Percentiles rank a stretch among this genome's conserved stretches.
phyloP scores from a whole-genome alignment of 2,113 vertebrate species.

The Dinomys branickii region DNA sequence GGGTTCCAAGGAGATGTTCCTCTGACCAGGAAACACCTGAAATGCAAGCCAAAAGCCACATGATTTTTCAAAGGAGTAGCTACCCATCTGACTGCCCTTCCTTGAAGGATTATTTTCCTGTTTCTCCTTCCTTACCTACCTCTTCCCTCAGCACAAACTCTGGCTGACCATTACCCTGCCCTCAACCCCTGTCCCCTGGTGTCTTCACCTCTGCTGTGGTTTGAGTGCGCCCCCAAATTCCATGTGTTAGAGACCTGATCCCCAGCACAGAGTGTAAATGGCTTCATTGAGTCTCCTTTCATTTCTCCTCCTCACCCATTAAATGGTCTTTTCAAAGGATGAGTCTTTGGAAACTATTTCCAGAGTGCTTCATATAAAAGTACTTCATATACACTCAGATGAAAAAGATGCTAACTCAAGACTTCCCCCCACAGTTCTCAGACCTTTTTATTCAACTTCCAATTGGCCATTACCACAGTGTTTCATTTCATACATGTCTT shows the following conservation, averaged over 20 bases:
- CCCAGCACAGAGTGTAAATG: neutral
- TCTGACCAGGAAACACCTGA: slow-evolving; percentile 36
- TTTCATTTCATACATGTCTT: neutral
- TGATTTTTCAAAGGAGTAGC: neutral
- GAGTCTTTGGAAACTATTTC: neutral
- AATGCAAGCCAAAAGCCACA: slow-evolving; percentile 35
- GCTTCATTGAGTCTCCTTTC: neutral
- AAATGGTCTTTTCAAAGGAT: neutral
- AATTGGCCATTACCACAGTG: neutral
- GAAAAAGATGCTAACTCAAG: neutral
- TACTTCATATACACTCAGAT: neutral
- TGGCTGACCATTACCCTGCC: neutral
- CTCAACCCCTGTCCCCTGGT: too few relatives aligned
- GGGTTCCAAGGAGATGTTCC: neutral
- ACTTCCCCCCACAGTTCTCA: neutral
- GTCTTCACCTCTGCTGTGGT: neutral
- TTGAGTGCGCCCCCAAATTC: neutral
- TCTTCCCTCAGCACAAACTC: neutral
- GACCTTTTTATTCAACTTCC: neutral
- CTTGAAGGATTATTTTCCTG: neutral
- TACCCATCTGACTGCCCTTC: neutral
- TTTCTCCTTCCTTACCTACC: neutral
- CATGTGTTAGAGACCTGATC: neutral
- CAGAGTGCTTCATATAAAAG: neutral
- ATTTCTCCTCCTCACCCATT: neutral